phyloP scores from a whole-genome alignment of 2,888 invertebrate genomes.

The Erannis defoliaria region DNA sequence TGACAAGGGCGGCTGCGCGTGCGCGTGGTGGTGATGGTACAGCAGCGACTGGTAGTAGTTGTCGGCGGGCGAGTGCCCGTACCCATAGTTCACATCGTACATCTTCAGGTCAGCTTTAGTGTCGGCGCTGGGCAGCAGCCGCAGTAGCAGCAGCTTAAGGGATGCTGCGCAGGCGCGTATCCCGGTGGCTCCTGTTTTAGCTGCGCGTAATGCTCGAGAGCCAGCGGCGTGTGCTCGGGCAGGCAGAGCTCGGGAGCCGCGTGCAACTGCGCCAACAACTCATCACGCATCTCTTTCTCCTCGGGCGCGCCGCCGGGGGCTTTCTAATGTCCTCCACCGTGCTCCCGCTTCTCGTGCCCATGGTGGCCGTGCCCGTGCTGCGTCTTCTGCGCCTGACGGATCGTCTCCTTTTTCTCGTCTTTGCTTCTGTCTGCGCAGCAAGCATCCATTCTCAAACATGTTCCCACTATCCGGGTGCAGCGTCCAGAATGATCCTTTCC shows the following conservation, averaged over 20 bases:
- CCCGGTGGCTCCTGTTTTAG: constrained; percentile 93
- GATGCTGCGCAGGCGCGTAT: constrained; percentile 94
- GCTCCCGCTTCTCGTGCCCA: constrained; percentile 81
- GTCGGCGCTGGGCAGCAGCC: constrained; percentile 94
- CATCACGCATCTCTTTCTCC: constrained; percentile 86
- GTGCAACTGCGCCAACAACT: constrained; percentile 91
- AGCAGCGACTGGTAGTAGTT: constrained; percentile 94
- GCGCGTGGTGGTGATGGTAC: constrained; percentile 89
- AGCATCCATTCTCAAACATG: constrained; percentile 99
- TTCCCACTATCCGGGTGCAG: constrained; percentile 99
- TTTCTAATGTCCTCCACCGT: constrained; percentile 88
- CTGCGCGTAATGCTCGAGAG: constrained; percentile 89
- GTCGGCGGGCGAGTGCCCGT: constrained; percentile 88
- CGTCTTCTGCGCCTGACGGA: constrained; percentile 88
- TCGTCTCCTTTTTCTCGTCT: constrained; percentile 97
- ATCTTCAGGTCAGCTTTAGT: constrained; percentile 96
- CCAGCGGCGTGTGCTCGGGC: constrained; percentile 86
- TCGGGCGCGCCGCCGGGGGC: constrained; percentile 61
- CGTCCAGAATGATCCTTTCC: constrained; percentile 99
- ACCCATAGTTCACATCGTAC: constrained; percentile 92
- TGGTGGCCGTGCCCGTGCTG: constrained; percentile 76
- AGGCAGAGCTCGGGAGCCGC: constrained; percentile 88
- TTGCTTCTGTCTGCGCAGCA: constrained; percentile 98
- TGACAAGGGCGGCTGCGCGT: constrained; percentile 96
- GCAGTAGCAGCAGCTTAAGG: constrained; percentile 98